Evolutionary conservation across 30 jellyfish, hydroid and myxozoan genomes (phyloP).

Genomic region (Rhopilema esculentum): DNA sequence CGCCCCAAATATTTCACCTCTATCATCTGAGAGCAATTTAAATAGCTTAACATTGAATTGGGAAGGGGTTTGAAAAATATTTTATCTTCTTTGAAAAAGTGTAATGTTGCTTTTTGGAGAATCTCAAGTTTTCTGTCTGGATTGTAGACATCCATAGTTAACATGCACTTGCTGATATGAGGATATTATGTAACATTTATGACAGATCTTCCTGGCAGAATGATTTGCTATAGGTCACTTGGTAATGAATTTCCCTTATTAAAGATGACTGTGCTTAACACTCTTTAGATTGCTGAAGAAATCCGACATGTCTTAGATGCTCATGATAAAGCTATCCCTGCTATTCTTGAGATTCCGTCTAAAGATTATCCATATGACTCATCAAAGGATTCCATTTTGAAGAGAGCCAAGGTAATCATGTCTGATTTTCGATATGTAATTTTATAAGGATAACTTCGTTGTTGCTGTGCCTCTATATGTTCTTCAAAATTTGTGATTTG

Average conservation of each 20-base stretch:
- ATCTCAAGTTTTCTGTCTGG: no score
- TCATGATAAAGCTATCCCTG: slow-evolving; percentile 87
- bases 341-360: slow-evolving; percentile 97
- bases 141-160: no score
- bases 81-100: no score
- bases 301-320: slow-evolving; percentile 90
- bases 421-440: background rate
- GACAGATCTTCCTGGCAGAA: background rate
- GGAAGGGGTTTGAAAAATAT: no score
- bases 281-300: slow-evolving; percentile 94
- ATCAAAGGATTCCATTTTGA: slow-evolving; percentile 93
- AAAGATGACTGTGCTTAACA: background rate
- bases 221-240: background rate
- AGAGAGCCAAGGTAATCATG: slow-evolving; percentile 89
- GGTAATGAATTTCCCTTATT: background rate
- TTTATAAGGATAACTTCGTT: background rate
- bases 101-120: no score
- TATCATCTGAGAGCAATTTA: no score
- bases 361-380: slow-evolving; percentile 98
- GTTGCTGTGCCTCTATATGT: background rate
- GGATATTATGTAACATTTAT: no score
- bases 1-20: no score
- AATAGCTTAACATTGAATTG: no score
- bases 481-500: background rate
- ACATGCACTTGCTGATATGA: no score